These are phyloP conservation scores for Paracentrotus lividus DNA, from an alignment of 53 echinoderm and acorn worm species.

Conservation along the genomic window DNA sequence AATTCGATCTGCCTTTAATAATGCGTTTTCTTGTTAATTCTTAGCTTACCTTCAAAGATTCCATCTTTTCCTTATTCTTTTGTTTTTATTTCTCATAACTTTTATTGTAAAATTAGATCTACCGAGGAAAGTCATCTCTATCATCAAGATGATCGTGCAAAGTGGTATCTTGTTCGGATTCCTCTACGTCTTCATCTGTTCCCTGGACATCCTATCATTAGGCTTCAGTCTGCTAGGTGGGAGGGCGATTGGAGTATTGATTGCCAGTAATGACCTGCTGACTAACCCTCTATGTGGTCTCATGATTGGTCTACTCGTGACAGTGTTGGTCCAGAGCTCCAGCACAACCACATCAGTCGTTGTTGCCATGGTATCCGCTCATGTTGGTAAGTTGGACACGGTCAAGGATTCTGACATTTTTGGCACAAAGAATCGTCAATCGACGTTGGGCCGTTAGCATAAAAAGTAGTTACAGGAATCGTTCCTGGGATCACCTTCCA, in stretches of 20 bases:
- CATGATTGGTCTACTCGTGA: constrained; percentile 85
- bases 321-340: constrained; percentile 88
- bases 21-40: too few relatives aligned
- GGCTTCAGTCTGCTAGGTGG: constrained; percentile 85
- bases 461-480: too few relatives aligned
- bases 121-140: not conserved
- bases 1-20: too few relatives aligned
- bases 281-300: constrained; percentile 83
- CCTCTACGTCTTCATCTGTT: constrained; percentile 87
- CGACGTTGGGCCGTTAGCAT: too few relatives aligned
- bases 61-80: too few relatives aligned
- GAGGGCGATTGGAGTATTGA: constrained; percentile 73
- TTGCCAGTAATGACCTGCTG: constrained; percentile 76
- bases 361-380: constrained; percentile 87
- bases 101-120: too few relatives aligned
- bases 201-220: constrained; percentile 82
- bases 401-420: not conserved
- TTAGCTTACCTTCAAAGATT: too few relatives aligned
- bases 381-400: constrained; percentile 74
- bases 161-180: constrained; percentile 71
- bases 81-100: too few relatives aligned
- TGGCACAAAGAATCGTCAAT: too few relatives aligned
- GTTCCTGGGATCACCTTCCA: too few relatives aligned
- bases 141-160: not conserved
- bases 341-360: constrained; percentile 88